These are phyloP conservation scores for Proisotoma minuta DNA, from an alignment of 2,888 invertebrate genomes.

Conservation along the genomic window DNA sequence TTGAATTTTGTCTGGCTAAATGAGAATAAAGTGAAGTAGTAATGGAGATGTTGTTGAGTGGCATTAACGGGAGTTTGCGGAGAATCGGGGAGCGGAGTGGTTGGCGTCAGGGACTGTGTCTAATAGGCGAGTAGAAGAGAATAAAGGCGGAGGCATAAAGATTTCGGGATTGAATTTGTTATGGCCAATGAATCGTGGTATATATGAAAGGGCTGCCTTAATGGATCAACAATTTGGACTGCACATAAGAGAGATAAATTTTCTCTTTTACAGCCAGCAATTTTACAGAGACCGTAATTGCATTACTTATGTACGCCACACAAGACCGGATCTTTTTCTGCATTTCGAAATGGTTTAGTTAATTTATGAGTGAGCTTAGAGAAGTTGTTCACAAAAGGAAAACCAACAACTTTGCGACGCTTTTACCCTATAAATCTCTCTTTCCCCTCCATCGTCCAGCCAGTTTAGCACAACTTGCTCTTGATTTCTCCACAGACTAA, in stretches of 20 bases:
- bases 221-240: conserved; percentile 44
- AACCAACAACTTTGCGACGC: conserved; percentile 43
- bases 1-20: conserved; percentile 1
- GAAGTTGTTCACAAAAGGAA: conserved; percentile 36
- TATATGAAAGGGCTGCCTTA: conserved; percentile 39
- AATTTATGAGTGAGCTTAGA: conserved; percentile 41
- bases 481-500: conserved; percentile 19
- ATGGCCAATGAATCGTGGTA: conserved; percentile 46
- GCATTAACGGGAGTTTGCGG: not conserved
- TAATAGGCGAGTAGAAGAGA: conserved; percentile 40
- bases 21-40: conserved; percentile 14
- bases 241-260: conserved; percentile 38
- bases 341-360: conserved; percentile 47
- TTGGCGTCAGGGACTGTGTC: conserved; percentile 28
- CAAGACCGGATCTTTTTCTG: conserved; percentile 44
- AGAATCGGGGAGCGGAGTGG: conserved; percentile 14
- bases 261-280: conserved; percentile 44
- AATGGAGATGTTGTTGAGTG: conserved; percentile 19
- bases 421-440: conserved; percentile 47
- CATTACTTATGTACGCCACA: conserved; percentile 38
- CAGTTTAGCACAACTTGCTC: conserved; percentile 11
- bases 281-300: conserved; percentile 37
- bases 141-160: conserved; percentile 44
- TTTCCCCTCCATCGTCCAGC: conserved; percentile 24
- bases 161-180: conserved; percentile 46